phyloP scores from a whole-genome alignment of 2,888 invertebrate species.

The Poecilobothrus nobilitatus region DNA sequence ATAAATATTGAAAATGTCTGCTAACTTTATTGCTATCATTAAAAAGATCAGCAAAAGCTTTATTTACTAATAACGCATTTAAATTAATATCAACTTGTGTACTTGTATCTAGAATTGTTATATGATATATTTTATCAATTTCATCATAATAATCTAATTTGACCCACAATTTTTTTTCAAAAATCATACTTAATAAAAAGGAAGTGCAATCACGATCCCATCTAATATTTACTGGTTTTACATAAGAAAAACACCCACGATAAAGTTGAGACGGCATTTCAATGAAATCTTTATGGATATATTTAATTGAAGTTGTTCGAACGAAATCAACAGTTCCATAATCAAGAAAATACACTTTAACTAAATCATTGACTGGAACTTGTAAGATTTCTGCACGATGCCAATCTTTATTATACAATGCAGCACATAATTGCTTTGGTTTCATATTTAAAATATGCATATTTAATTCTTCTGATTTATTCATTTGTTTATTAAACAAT shows the following conservation, averaged over 20 bases:
- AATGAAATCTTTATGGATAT: constrained; percentile 14
- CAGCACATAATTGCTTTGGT: constrained; percentile 18
- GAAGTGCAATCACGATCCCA: constrained; percentile 20
- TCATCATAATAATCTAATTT: constrained; percentile 15
- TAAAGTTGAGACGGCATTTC: constrained; percentile 13
- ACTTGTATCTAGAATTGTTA: constrained; percentile 20
- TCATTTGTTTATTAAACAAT: neutral
- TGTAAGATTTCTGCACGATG: constrained; percentile 20
- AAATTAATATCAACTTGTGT: constrained; percentile 17
- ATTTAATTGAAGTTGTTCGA: constrained; percentile 11
- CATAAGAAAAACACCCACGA: constrained; percentile 15
- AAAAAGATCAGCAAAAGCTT: constrained; percentile 9
- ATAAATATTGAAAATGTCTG: constrained; percentile 29
- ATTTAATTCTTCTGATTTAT: constrained; percentile 10
- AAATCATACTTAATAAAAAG: constrained; percentile 15
- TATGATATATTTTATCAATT: constrained; percentile 9
- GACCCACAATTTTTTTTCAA: neutral
- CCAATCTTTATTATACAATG: constrained; percentile 18
- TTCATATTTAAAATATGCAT: constrained; percentile 13
- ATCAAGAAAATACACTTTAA: constrained; percentile 21
- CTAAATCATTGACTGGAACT: constrained; percentile 8
- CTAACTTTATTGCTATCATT: neutral
- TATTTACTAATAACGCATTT: constrained; percentile 15
- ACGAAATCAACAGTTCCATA: constrained; percentile 19
- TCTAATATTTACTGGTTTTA: constrained; percentile 15